phyloP scores from a whole-genome alignment of 2,797 vertebrate genomes.

The Anas acuta region DNA sequence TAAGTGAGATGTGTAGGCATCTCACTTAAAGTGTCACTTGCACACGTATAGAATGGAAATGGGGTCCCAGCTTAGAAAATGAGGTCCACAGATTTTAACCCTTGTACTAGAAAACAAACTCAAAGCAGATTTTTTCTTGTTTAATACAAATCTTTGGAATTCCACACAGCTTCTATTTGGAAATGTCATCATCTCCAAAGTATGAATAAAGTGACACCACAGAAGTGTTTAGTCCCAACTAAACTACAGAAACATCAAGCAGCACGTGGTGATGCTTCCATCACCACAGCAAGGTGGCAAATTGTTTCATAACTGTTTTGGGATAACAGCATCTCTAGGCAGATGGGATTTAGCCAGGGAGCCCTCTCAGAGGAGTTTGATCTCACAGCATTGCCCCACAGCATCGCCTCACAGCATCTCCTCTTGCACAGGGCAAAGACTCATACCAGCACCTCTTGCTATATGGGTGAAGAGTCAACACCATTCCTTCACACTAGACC shows the following conservation, averaged over 20 bases:
- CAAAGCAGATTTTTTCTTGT: fast-evolving
- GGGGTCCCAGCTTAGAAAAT: background rate
- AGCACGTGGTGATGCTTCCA: background rate
- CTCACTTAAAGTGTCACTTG: conserved; percentile 2
- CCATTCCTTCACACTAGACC: background rate
- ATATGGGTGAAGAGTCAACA: fast-evolving
- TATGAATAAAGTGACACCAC: background rate
- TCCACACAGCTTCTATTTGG: fast-evolving
- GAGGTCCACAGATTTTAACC: background rate
- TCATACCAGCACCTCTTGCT: background rate
- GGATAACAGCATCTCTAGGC: background rate
- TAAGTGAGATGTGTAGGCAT: background rate
- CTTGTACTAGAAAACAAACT: background rate
- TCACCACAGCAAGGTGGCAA: background rate
- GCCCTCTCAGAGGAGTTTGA: background rate
- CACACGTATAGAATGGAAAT: background rate
- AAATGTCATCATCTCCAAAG: background rate
- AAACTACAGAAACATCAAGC: background rate
- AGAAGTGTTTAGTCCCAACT: background rate
- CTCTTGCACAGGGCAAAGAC: fast-evolving
- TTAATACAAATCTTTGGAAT: background rate
- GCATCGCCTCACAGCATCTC: background rate
- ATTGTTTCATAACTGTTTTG: background rate
- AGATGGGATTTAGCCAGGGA: background rate
- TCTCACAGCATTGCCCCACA: background rate